Evolutionary conservation across 2,888 invertebrate genomes (phyloP), one percentile per base, ranked within the genome.

Genomic region (Altica lythri): DNA sequence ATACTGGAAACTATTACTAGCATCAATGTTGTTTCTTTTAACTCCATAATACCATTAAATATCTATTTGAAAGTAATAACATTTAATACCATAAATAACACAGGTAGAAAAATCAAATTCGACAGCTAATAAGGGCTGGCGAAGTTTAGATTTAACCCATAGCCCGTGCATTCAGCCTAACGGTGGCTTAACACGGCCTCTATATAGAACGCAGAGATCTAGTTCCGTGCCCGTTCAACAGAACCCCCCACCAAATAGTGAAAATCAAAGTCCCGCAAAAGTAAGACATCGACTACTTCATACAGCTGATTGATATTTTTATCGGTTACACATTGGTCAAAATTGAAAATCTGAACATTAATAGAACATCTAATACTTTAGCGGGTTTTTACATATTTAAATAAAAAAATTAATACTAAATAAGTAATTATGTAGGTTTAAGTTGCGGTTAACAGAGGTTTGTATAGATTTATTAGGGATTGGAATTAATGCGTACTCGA

Each of bases 151-250:
- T 73, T 75, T 75, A 66, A 68, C 70, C 61, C 75, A 73, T 67
- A 70, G 69, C 65, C 68, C 71, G 66, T 69, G 69, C 57, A 62
- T 69, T 63, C 70, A 69, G 67, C 64, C 68, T 57, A 70, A 68
- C 65, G 70, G 69, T 52, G 68, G 63, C 64, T 72, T 79, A 59
- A 73, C 76, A 65, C 74, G 80, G 66, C 80, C 82, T 63, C 75
- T 80, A 65, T 83, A 81, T 74, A 81, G 83, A 71, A 82, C 83
- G 43, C 83, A 83, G 72, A 79, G 85, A 57, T 84, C 84, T 72
- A 83, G 82, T 68, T 85, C 84, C 38, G 82, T 85, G 77, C 84
- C 85, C 42, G 74, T 74, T 59, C 75, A 73, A 66, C 72, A 74
- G 70, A 74, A 67, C 53, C 62, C 64, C 57, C 62, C 64, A 54